A percentile compares a stretch with the other conserved stretches of the same genome.
phyloP scores from a whole-genome alignment of 2,888 invertebrate genomes.

The Suillia variegata region DNA sequence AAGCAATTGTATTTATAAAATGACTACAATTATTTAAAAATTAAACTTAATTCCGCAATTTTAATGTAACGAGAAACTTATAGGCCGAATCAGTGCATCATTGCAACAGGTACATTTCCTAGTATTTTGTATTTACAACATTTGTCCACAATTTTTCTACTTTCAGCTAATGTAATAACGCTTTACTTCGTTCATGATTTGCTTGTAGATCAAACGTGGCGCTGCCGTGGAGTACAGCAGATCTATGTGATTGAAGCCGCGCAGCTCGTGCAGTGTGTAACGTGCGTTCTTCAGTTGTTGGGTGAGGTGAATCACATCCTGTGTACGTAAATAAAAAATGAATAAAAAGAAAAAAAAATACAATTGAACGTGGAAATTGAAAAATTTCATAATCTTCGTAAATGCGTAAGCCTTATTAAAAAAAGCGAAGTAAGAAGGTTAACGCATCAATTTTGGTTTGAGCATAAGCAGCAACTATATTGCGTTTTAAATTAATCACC shows the following conservation, averaged over 20 bases:
- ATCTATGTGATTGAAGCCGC: constrained; percentile 56
- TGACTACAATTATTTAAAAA: no score
- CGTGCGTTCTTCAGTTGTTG: constrained; percentile 41
- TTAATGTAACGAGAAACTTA: no score
- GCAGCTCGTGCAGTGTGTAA: constrained; percentile 44
- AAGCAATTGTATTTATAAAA: no score
- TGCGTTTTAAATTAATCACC: no score
- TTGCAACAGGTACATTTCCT: no score
- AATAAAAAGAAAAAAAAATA: constrained; percentile 5
- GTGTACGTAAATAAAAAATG: constrained; percentile 1
- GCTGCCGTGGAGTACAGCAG: constrained; percentile 49
- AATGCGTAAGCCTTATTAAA: background rate
- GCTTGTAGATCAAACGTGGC: constrained; percentile 43
- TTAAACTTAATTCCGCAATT: no score
- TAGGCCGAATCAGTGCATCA: no score
- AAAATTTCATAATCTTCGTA: constrained; percentile 3
- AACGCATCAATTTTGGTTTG: no score
- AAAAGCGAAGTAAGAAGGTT: no score
- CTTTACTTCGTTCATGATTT: constrained; percentile 43
- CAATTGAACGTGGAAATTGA: constrained; percentile 4
- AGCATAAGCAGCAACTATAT: no score
- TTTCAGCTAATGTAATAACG: constrained; percentile 19
- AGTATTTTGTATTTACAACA: no score
- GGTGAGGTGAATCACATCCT: constrained; percentile 46
- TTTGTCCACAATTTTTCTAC: no score